Percentiles rank a stretch among this genome's conserved stretches.
These are phyloP conservation scores for Drosophila nr. fundita DNA, from an alignment of 2,888 invertebrate genomes.

Conservation along the genomic window DNA sequence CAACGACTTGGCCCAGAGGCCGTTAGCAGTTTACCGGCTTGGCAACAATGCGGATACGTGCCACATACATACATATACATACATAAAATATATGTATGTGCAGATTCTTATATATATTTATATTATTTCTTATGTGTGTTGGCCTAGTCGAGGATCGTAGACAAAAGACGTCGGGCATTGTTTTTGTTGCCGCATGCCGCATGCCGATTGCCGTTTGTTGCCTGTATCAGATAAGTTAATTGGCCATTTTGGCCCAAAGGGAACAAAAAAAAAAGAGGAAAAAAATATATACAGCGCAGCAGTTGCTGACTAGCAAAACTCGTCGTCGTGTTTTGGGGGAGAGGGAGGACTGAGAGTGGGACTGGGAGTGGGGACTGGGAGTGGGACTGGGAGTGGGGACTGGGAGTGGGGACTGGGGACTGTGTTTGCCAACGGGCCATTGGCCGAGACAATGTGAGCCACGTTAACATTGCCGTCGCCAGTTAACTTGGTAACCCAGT, in stretches of 20 bases:
- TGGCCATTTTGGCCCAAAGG: constrained; percentile 75
- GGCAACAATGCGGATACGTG: constrained; percentile 62
- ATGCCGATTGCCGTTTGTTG: constrained; percentile 19
- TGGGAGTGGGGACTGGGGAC: background rate
- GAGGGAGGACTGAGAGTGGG: background rate
- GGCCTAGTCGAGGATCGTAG: constrained; percentile 59
- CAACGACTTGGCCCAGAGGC: constrained; percentile 42
- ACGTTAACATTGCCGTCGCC: constrained; percentile 27
- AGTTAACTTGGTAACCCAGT: constrained; percentile 61
- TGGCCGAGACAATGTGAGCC: constrained; percentile 40
- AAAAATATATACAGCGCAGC: background rate
- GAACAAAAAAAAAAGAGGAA: constrained; percentile 34
- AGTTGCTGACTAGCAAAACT: constrained; percentile 41
- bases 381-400: background rate
- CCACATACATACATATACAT: background rate
- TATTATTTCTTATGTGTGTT: constrained; percentile 6
- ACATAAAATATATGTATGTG: constrained; percentile 1
- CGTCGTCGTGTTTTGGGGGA: constrained; percentile 11
- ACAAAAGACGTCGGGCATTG: constrained; percentile 43
- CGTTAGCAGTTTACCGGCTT: constrained; percentile 43
- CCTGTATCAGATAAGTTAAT: constrained; percentile 74
- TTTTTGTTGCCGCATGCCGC: constrained; percentile 26
- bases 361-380: background rate
- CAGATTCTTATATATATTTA: background rate
- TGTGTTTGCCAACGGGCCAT: constrained; percentile 17